phyloP scores from a whole-genome alignment of 92 coral and sea anemone species.

The Porites cylindrica region DNA sequence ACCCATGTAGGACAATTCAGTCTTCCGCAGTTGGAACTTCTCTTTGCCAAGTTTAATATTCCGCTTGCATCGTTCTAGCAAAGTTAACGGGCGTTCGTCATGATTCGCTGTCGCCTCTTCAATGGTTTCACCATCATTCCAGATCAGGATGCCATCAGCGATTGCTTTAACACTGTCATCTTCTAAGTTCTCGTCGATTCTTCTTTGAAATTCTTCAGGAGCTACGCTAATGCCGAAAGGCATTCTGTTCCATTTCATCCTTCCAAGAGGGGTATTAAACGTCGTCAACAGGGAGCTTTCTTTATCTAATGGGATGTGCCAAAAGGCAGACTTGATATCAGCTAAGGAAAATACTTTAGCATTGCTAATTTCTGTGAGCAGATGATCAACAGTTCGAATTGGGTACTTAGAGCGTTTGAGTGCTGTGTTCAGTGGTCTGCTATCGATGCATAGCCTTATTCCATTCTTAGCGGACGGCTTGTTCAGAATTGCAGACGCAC shows the following conservation, averaged over 20 bases:
- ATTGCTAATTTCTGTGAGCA: no score
- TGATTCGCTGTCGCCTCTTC: conserved; percentile 38
- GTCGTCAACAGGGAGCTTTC: neutral
- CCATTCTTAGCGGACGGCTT: conserved; percentile 48
- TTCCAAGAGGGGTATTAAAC: conserved; percentile 33
- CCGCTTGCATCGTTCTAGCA: conserved; percentile 35
- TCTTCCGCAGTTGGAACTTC: conserved; percentile 3
- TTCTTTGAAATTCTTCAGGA: no score
- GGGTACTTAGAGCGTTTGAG: no score
- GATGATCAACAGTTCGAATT: no score
- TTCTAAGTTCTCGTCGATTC: no score
- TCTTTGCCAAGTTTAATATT: neutral
- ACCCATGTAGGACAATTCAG: conserved; percentile 10
- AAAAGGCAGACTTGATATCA: conserved; percentile 13
- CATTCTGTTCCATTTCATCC: conserved; percentile 38
- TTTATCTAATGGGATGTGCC: conserved; percentile 2
- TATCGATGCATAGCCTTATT: conserved; percentile 34
- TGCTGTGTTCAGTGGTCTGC: conserved; percentile 3
- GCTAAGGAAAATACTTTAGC: neutral
- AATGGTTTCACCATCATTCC: conserved; percentile 14
- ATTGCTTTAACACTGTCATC: neutral
- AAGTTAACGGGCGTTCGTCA: neutral
- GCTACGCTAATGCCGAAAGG: no score
- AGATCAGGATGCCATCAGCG: conserved; percentile 2
- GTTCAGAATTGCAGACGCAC: conserved; percentile 21